Conservation (phyloP, 2,797 vertebrate genomes). For the Phoxinus dragarum region DNA sequence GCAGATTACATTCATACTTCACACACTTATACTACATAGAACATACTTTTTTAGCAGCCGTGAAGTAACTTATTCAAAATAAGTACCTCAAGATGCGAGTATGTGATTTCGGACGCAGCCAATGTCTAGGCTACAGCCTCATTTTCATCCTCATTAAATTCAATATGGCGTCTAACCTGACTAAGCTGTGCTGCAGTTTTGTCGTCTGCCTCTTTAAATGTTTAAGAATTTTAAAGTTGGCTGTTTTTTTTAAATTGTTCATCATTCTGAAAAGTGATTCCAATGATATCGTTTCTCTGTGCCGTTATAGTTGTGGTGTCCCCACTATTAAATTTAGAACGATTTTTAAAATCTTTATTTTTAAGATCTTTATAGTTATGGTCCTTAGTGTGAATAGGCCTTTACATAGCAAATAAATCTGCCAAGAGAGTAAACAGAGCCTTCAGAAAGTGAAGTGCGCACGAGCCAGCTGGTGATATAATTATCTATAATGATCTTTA, state of each 20-base stretch:
- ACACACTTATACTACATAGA: no score
- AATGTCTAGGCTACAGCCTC: neutral
- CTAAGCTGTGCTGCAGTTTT: neutral
- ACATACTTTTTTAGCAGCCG: no score
- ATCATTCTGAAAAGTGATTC: neutral
- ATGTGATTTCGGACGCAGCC: no score
- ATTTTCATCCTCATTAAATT: neutral
- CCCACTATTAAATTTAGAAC: neutral
- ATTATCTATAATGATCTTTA: conserved; percentile 40
- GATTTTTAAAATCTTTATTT: neutral
- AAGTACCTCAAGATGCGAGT: no score
- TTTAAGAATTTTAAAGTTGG: neutral
- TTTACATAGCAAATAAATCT: conserved; percentile 11
- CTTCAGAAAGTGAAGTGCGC: neutral
- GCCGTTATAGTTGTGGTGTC: neutral
- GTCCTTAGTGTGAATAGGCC: neutral
- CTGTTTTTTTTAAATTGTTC: neutral
- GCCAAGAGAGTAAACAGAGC: conserved; percentile 21
- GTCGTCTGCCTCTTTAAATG: neutral
- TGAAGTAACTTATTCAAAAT: no score
- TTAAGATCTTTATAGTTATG: neutral
- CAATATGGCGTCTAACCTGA: neutral
- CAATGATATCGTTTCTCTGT: neutral
- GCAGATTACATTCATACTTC: no score
- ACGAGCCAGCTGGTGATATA: conserved; percentile 39